Evolutionary conservation across 2,888 invertebrate genomes (phyloP), one percentile per base, ranked within the genome.

Genomic region (Agrotis puta): DNA sequence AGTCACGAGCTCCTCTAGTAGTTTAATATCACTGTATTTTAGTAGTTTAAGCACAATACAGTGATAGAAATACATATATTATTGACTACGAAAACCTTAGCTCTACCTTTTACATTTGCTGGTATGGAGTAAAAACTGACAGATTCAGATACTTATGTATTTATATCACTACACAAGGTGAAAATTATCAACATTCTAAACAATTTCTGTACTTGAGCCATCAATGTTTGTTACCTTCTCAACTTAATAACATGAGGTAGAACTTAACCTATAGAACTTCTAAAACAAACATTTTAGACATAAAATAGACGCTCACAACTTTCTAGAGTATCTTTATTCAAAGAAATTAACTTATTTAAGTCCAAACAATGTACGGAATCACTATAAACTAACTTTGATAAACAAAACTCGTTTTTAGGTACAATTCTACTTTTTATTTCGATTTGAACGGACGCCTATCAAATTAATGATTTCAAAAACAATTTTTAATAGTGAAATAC

Each of bases 201-300:
- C 24, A 24, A 68, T 51, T 24, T 43, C 20, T 43, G 20, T 69
- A 57, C 57, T 65, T 43, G 11, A 56, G 6, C 0, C 20, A 16
- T 77, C 16, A 58, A 69, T 50, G 39, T 67, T 43, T 2, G 22
- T 24, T 45, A 56, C 24, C 43, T 3, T 3, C 18, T 3, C 7
- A 74, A 47, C n/a, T 22, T 53, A 54, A 63, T 24, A 39, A 39
- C 27, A 22, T 51, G 47, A 2, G 50, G 43, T 27, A 11, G 14
- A 75, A 67, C 50, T 63, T 67, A 63, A 63, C 47, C 53, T 63
- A 47, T 39, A 80, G 74, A 79, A 47, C 51, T 74, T 74, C 3
- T 2, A 18, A 62, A 76, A 45, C 43, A 62, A 58, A 65, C 27
- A 64, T 62, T 47, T 50, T 16, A 43, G 13, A 11, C 3, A 1